These are phyloP conservation scores for Echinometra lucunter DNA, from an alignment of 53 echinoderm and acorn worm genomes.

Conservation along the genomic window DNA sequence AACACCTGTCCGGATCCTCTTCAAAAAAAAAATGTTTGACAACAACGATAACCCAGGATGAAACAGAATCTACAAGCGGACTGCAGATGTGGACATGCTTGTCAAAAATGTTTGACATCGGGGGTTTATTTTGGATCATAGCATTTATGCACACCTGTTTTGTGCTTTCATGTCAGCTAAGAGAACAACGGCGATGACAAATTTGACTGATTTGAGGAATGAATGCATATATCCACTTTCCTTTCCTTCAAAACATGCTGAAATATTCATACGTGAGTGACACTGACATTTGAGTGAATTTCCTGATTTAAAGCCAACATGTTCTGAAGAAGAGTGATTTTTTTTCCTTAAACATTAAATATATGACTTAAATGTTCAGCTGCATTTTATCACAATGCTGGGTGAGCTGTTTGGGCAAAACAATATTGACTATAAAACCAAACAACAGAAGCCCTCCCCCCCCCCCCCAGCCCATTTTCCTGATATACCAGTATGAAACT, in stretches of 20 bases:
- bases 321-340: background rate
- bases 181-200: conserved; percentile 35
- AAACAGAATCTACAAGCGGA: background rate
- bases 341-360: background rate
- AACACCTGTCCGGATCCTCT: conserved; percentile 39
- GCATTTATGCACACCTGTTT: conserved; percentile 53
- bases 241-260: background rate
- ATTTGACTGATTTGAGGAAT: conserved; percentile 47
- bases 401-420: background rate
- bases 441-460: background rate
- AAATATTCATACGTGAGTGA: conserved; percentile 12
- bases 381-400: background rate
- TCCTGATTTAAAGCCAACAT: conserved; percentile 13
- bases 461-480: background rate
- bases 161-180: background rate
- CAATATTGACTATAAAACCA: background rate
- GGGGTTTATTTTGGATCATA: conserved; percentile 35
- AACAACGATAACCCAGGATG: conserved; percentile 18
- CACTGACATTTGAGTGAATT: conserved; percentile 21
- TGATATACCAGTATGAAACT: background rate
- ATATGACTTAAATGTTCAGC: background rate
- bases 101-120: conserved; percentile 28
- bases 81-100: conserved; percentile 17
- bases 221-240: conserved; percentile 36
- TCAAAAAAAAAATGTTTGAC: background rate